Evolutionary conservation across 2,888 invertebrate species (phyloP), one percentile per base, ranked within the genome.

Genomic region (Phlogophora meticulosa): DNA sequence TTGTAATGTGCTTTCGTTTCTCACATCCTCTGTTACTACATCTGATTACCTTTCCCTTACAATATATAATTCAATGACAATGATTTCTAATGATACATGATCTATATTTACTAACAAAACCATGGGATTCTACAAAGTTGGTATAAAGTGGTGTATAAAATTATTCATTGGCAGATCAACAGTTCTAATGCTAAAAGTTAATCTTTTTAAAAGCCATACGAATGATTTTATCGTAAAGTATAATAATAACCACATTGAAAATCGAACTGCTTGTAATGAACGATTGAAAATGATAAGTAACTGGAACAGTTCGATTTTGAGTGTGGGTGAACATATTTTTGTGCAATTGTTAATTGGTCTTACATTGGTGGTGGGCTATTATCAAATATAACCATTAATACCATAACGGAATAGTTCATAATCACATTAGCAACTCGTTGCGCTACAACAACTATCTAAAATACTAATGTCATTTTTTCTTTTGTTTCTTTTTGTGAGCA

Each of bases 381-480:
- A 60, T 64, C 52, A 80, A 80, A 82, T 76, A 77, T n/a, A 64
- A 82, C 81, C 80, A 83, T 83, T 80, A 76, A 81, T 82, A 72
- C 82, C 80, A 79, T 80, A 80, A 78, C 84, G 85, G 80, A 76
- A 80, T 82, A 78, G 78, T 82, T 80, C 85, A 85, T 81, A 72
- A 79, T 87, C 80, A 81, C 79, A 78, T 81, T 78, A 80, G 77
- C 76, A 76, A 75, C 71, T 85, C 83, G 80, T 83, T 88, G 86
- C 91, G 87, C 85, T 85, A 79, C 78, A 85, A 85, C 82, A 89
- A 86, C 85, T 89, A 90, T 71, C 74, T 90, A 85, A 62, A 84
- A 91, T 94, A 95, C 95, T 95, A 95, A 95, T 95, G 87, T 90
- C 88, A 92, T 94, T 94, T 92, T 94, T 93, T 91, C 89, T 92